Evolutionary conservation across 2,797 vertebrate genomes (phyloP), one percentile per base, ranked within the genome.

Genomic region (Takifugu ocellatus): DNA sequence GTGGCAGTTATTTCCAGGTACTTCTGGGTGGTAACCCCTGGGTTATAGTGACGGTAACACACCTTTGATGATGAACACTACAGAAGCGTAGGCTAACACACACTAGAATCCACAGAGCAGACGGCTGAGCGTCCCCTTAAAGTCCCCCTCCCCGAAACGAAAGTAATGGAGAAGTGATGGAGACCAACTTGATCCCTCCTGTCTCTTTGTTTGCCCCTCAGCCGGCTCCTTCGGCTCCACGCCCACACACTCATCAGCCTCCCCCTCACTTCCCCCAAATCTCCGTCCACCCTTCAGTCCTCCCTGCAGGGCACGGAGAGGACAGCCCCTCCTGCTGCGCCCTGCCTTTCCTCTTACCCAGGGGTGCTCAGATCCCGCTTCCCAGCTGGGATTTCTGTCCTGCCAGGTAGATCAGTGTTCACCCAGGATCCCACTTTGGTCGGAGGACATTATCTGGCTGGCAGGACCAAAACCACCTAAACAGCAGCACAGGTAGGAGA

Each of bases 151-250:
- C 46, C 63, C 69, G 62, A 77, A 50, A 84, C 58, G 59, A 62
- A 78, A 64, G 52, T 69, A 64, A 82, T 82, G 60, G 66, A 64
- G 66, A 57, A 69, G 68, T 74, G 69, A 74, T 77, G 48, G 65
- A 71, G 66, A 84, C 82, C 72, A 82, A 78, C 63, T 74, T 84
- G 72, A 81, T 83, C 82, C 59, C 66, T 69, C 59, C 59, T 49
- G 56, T 67, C 59, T 58, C 53, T 79, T 39, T 75, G 76, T 78
- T 84, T 75, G 42, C 60, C 54, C 60, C 60, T 63, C 50, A 56
- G 25, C 50, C 3, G 1, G 17, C 29, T 2, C 29, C 10, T 2
- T 21, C 2, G 5, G 11, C 3, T 17, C 25, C 17, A 51, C 43
- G 31, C 49, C 44, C 53, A 54, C 3, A 25, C 17, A 51, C 36